A percentile compares a stretch with the other conserved stretches of the same genome.
These are phyloP conservation scores for Apaloderma vittatum DNA, from an alignment of 2,113 vertebrate genomes.

Conservation along the genomic window DNA sequence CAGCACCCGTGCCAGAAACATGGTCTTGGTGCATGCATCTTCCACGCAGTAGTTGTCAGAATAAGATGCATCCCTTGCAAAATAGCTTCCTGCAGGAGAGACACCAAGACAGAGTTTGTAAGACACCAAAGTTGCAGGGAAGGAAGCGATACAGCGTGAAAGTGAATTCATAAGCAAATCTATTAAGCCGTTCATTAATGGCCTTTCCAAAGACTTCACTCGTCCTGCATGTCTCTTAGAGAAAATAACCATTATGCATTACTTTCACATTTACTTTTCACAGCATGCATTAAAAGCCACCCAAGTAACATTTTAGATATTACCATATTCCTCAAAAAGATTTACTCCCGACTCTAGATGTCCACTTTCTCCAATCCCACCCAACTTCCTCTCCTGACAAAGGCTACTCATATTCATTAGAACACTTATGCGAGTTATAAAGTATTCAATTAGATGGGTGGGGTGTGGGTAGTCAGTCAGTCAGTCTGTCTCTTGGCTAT, in stretches of 20 bases:
- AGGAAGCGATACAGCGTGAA: background rate
- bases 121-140: background rate
- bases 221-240: background rate
- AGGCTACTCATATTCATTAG: background rate
- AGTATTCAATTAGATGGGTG: background rate
- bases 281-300: background rate
- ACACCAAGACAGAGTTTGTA: background rate
- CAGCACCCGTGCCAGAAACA: slow-evolving; percentile 91
- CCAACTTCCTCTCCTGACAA: background rate
- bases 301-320: background rate
- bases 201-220: background rate
- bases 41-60: slow-evolving; percentile 81
- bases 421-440: background rate
- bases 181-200: background rate
- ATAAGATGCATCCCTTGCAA: slow-evolving; percentile 89
- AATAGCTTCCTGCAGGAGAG: slow-evolving; percentile 90
- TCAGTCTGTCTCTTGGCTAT: background rate
- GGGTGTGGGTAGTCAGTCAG: background rate
- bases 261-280: background rate
- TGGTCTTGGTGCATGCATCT: slow-evolving; percentile 14
- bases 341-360: background rate
- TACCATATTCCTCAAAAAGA: background rate
- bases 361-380: background rate
- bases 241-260: background rate
- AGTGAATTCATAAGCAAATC: background rate